Conservation (phyloP, 1,140 invertebrate species). For the Odontomachus brunneus region DNA sequence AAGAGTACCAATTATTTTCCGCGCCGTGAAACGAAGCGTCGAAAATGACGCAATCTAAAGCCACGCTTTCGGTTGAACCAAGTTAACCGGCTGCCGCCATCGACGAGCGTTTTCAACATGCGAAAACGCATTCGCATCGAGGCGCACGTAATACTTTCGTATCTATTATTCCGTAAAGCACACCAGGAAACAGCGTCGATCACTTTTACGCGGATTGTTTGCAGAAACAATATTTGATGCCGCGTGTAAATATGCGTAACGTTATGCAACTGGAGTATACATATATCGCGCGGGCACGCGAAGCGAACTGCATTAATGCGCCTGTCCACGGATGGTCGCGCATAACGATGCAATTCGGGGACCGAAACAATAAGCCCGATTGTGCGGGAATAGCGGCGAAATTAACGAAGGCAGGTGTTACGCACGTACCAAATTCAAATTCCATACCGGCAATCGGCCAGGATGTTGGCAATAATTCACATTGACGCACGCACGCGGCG, state of each 20-base stretch:
- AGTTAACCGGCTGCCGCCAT: too few relatives aligned
- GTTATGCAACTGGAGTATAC: conserved; percentile 27
- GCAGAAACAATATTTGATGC: conserved; percentile 26
- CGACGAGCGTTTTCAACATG: too few relatives aligned
- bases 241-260: conserved; percentile 44
- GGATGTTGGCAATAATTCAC: conserved; percentile 33
- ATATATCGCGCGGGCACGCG: not conserved
- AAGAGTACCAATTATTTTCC: too few relatives aligned
- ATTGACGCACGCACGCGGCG: conserved; percentile 1
- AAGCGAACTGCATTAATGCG: conserved; percentile 46
- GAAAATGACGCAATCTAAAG: too few relatives aligned
- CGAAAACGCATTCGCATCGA: not conserved
- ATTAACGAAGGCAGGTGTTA: conserved; percentile 53
- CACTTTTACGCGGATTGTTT: conserved; percentile 30
- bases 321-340: conserved; percentile 34
- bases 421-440: conserved; percentile 25
- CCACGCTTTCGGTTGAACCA: too few relatives aligned
- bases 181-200: conserved; percentile 18
- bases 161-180: not conserved
- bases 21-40: too few relatives aligned
- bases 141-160: not conserved
- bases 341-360: conserved; percentile 50
- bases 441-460: not conserved
- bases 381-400: conserved; percentile 13
- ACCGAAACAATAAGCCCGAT: conserved; percentile 40